These are phyloP conservation scores for Poecilia gillii DNA, from an alignment of 2,797 vertebrate species.

Conservation along the genomic window DNA sequence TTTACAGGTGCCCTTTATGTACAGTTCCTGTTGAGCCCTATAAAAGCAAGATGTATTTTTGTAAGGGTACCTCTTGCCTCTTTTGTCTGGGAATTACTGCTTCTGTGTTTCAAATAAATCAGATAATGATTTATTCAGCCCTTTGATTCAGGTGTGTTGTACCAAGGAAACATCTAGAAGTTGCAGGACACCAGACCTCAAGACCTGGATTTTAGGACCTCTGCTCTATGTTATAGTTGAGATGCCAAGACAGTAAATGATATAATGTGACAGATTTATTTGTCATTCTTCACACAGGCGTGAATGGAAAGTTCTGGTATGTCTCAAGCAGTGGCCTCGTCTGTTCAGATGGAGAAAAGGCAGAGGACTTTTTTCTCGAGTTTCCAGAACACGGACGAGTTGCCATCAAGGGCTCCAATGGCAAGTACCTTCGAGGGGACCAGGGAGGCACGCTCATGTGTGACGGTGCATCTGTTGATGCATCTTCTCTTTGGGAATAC, in stretches of 20 bases:
- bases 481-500: conserved; percentile 91
- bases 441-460: conserved; percentile 91
- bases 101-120: too few relatives aligned
- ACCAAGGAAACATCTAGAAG: too few relatives aligned
- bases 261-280: background rate
- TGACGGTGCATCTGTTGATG: conserved; percentile 80
- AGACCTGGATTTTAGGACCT: too few relatives aligned
- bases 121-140: too few relatives aligned
- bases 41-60: background rate
- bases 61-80: too few relatives aligned
- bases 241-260: background rate
- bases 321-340: conserved; percentile 88
- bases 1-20: too few relatives aligned
- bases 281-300: conserved; percentile 77
- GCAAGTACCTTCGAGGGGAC: conserved; percentile 91
- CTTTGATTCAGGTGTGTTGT: too few relatives aligned
- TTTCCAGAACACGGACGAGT: conserved; percentile 89
- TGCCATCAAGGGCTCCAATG: conserved; percentile 89
- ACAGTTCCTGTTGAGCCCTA: background rate
- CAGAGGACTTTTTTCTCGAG: conserved; percentile 95
- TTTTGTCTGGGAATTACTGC: too few relatives aligned
- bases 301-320: conserved; percentile 91
- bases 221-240: background rate
- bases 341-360: conserved; percentile 89
- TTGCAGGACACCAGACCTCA: too few relatives aligned